Percentiles rank a stretch among this genome's conserved stretches.
Conservation (phyloP, 1,140 invertebrate species). For the Bombus waltoni region DNA sequence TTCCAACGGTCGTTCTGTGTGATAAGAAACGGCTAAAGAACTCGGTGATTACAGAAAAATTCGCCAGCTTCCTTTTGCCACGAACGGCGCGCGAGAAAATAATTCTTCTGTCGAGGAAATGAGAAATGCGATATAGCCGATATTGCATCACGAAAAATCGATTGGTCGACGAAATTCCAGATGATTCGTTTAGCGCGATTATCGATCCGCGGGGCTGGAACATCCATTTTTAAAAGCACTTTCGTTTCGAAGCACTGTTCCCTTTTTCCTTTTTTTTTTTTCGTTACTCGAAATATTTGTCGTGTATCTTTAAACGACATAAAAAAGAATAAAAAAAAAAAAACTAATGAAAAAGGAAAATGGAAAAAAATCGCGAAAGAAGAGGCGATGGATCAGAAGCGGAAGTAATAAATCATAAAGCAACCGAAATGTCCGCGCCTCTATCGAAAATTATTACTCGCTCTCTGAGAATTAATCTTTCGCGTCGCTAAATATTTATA, state of each 20-base stretch:
- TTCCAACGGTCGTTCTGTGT: not conserved
- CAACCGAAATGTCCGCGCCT: not conserved
- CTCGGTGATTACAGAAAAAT: conserved; percentile 28
- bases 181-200: conserved; percentile 10
- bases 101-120: conserved; percentile 21
- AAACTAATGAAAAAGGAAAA: not conserved
- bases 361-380: not conserved
- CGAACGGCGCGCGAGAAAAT: conserved; percentile 7
- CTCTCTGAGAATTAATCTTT: not conserved
- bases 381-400: not conserved
- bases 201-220: not conserved
- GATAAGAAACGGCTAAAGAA: not conserved
- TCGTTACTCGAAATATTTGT: not conserved
- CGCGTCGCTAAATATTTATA: not conserved
- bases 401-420: not conserved
- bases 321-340: not conserved
- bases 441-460: not conserved
- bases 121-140: conserved; percentile 1
- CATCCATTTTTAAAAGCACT: not conserved
- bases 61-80: not conserved
- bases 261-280: not conserved
- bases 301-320: not conserved
- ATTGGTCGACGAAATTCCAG: conserved; percentile 2
- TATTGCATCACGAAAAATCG: conserved; percentile 19
- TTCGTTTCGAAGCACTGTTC: not conserved